phyloP scores from a whole-genome alignment of 35 echinoderm and acorn worm genomes.

The Lytechinus variegatus region DNA sequence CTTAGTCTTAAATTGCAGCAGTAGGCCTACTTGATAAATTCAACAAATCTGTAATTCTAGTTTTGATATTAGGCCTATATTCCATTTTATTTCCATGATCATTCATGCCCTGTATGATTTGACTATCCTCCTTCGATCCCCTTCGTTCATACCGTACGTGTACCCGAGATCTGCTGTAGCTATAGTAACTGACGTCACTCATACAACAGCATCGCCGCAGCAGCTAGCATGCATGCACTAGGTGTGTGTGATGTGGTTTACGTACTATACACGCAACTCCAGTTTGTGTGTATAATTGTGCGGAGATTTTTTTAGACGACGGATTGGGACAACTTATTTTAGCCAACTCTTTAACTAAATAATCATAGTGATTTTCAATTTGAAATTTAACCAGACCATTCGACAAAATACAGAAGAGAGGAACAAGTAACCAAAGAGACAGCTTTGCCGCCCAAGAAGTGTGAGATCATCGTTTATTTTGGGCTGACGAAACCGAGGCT shows the following conservation, averaged over 20 bases:
- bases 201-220: not conserved
- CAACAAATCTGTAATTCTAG: too few species aligned
- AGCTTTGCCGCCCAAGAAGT: not conserved
- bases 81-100: too few species aligned
- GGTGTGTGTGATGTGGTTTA: not conserved
- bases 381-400: not conserved
- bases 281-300: not conserved
- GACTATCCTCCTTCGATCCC: too few species aligned
- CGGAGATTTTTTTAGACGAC: not conserved
- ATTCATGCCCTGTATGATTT: too few species aligned
- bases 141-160: too few species aligned
- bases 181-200: conserved; percentile 51
- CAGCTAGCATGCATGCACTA: not conserved
- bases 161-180: not conserved
- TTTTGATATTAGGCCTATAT: too few species aligned
- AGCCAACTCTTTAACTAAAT: not conserved
- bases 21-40: too few species aligned
- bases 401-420: not conserved
- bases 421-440: too few species aligned
- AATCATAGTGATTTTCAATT: not conserved
- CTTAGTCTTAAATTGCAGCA: too few species aligned
- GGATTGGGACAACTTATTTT: not conserved
- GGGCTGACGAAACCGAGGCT: not conserved
- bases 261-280: not conserved
- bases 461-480: not conserved